Evolutionary conservation across 2,888 invertebrate genomes (phyloP).

Genomic region (Sarcophaga variegata): DNA sequence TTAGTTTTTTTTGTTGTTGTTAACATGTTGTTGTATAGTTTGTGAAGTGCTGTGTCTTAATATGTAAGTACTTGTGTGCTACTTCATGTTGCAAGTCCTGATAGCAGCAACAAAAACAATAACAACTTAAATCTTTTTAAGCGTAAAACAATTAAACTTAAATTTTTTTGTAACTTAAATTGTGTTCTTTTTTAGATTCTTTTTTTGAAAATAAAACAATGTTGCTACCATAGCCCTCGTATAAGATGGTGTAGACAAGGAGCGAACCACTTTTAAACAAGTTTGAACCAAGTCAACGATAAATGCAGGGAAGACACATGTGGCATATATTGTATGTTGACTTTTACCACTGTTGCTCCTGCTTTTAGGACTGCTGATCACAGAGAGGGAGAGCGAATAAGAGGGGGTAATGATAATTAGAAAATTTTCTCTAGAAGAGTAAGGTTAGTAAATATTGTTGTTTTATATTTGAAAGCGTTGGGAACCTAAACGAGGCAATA

Average conservation of each 20-base stretch:
- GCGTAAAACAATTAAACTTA: slow-evolving; percentile 46
- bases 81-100: neutral
- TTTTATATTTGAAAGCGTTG: neutral
- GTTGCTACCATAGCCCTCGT: neutral
- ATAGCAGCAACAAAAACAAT: slow-evolving; percentile 4
- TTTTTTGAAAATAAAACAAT: slow-evolving; percentile 5
- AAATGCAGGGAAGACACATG: neutral
- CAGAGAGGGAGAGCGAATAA: too few species aligned
- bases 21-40: neutral
- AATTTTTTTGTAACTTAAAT: slow-evolving; percentile 33
- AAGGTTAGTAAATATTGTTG: slow-evolving; percentile 32
- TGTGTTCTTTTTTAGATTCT: neutral
- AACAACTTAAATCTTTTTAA: slow-evolving; percentile 40
- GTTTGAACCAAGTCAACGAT: neutral
- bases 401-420: neutral
- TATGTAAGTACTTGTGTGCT: neutral
- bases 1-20: slow-evolving; percentile 18
- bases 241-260: neutral
- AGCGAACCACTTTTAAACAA: too few species aligned
- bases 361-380: neutral
- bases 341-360: neutral
- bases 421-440: neutral
- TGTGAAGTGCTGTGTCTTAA: neutral
- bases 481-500: neutral
- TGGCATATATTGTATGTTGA: neutral